Evolutionary conservation across 1,140 invertebrate genomes (phyloP).

Genomic region (Pseudoatta argentina): DNA sequence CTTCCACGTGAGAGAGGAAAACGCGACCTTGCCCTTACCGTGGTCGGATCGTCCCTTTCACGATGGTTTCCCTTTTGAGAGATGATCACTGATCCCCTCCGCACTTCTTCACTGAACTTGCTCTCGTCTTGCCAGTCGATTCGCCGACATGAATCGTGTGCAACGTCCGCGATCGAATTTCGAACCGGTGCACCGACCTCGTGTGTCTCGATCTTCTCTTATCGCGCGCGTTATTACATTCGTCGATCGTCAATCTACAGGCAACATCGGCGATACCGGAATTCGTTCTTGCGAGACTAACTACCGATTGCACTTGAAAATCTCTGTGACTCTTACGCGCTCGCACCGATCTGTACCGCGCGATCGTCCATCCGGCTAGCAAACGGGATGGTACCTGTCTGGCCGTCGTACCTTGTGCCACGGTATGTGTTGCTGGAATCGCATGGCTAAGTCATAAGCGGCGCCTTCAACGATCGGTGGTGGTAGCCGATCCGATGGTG

Average conservation of each 20-base stretch:
- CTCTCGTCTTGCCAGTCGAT: background rate
- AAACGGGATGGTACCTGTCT: conserved; percentile 86
- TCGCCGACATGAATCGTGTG: conserved; percentile 5
- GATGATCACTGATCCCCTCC: conserved; percentile 45
- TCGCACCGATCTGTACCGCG: conserved; percentile 78
- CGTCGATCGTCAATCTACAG: conserved; percentile 7
- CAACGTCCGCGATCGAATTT: background rate
- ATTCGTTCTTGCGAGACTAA: background rate
- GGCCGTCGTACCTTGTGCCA: conserved; percentile 79
- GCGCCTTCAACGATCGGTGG: conserved; percentile 75
- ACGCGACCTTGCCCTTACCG: conserved; percentile 62
- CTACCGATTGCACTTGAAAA: conserved; percentile 6
- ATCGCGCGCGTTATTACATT: conserved; percentile 39
- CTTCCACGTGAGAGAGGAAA: conserved; percentile 31
- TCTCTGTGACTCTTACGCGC: conserved; percentile 52
- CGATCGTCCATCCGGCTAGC: conserved; percentile 83
- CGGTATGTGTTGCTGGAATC: conserved; percentile 83
- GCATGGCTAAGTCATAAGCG: conserved; percentile 81
- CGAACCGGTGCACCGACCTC: conserved; percentile 24
- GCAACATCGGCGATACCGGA: conserved; percentile 16
- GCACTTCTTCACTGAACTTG: conserved; percentile 72
- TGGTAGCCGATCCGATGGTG: conserved; percentile 71
- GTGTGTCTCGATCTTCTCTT: background rate
- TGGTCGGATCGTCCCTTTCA: conserved; percentile 21
- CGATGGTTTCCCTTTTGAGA: conserved; percentile 12